Evolutionary conservation across 2,797 vertebrate species (phyloP), one percentile per base, ranked within the genome.

Genomic region (Amphiprion clarkii): DNA sequence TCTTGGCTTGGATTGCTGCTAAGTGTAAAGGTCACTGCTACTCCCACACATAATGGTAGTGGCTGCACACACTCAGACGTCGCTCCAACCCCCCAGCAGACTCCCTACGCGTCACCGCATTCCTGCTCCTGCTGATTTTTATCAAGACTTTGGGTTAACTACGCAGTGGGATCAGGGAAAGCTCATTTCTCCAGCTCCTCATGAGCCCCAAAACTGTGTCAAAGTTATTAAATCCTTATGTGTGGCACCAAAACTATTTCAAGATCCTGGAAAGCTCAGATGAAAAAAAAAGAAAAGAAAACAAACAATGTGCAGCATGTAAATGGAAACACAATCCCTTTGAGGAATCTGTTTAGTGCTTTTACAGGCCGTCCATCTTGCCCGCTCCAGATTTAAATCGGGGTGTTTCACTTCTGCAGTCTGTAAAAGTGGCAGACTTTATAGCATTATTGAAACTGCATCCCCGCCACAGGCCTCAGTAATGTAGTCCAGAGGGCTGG

Each of bases 51-150:
- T 64, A 52, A 66, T 57, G 36, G 67, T 60, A 39, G 62, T 13
- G 69, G 39, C 70, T 64, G 54, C 61, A 61, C 62, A 51, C 42
- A 27, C 42, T 67, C 67, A 83, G 55, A 77, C 9, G 1, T 13
- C 9, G 31, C 60, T 69, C 55, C 10, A 36, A 6, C 36, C 77
- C 82, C 58, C 82, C 74, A 89, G 86, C 81, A 82, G 71, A 70
- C 69, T 51, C 16, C 77, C 73, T 54, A 82, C 72, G 73, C 79
- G 56, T 83, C 81, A 80, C 9, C 76, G 61, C 94, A 95, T 95
- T 94, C 94, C 90, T 92, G 68, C 71, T 67, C 59, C 63, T 70
- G 64, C 82, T 76, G 76, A 71, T 71, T 87, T 73, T 89, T 87
- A 92, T 94, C 90, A 79, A 48, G 70, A 65, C 56, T 78, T 39